Conservation (phyloP, 1,140 invertebrate genomes). For the Batillaria attramentaria region DNA sequence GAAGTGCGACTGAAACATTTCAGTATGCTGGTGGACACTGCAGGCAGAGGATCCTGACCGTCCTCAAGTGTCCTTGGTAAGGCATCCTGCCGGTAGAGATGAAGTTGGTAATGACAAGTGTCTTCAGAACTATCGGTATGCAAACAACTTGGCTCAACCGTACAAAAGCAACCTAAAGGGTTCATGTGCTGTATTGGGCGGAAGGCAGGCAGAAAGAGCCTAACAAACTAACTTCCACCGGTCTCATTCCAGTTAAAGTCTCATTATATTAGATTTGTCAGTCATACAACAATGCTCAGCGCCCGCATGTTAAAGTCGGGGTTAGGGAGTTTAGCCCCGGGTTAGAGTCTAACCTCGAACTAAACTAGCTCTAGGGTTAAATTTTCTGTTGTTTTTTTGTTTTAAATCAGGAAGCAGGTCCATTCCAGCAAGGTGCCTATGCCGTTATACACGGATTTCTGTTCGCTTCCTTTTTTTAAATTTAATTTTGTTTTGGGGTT, state of each 20-base stretch:
- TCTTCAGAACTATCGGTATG: background rate
- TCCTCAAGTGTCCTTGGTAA: background rate
- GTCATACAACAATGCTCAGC: no score
- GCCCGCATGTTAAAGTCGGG: no score
- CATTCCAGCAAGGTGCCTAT: no score
- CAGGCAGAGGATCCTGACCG: background rate
- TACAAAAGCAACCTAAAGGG: background rate
- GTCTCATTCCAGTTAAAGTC: background rate
- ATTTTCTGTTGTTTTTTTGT: no score
- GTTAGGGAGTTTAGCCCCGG: no score
- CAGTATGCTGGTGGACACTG: constrained; percentile 31
- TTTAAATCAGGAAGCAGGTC: no score
- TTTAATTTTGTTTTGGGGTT: no score
- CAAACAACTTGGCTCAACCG: background rate
- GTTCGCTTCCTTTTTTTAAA: no score
- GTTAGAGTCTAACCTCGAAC: no score
- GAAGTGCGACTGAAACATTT: constrained; percentile 22
- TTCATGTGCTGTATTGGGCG: background rate
- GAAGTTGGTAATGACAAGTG: background rate
- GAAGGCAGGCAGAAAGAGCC: background rate
- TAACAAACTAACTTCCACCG: background rate
- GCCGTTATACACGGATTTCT: no score
- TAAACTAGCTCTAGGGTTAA: no score
- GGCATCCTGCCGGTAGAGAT: background rate
- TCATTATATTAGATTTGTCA: background rate